Conservation (phyloP, 2,797 vertebrate genomes). For the Gastrophryne carolinensis region DNA sequence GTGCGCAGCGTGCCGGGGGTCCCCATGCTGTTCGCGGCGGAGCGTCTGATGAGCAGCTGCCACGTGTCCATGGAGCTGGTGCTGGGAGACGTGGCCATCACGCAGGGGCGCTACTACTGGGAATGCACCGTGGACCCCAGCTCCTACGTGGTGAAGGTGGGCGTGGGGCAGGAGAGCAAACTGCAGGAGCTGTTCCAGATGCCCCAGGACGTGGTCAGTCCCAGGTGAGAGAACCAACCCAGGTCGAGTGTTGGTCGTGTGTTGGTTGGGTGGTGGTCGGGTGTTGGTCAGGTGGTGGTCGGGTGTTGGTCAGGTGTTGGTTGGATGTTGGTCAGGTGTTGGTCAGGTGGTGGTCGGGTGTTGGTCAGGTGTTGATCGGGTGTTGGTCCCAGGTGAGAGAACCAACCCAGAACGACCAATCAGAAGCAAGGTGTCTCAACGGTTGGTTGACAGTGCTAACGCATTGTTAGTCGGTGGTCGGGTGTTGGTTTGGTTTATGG, state of each 20-base stretch:
- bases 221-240: conserved; percentile 73
- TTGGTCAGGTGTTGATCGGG: too few relatives aligned
- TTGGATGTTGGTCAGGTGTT: too few relatives aligned
- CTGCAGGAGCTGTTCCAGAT: conserved; percentile 95
- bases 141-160: conserved; percentile 96
- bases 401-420: too few relatives aligned
- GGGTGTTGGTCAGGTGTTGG: too few relatives aligned
- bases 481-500: too few relatives aligned
- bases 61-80: conserved; percentile 91
- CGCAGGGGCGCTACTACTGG: conserved; percentile 96
- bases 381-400: too few relatives aligned
- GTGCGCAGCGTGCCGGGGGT: conserved; percentile 91
- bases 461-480: too few relatives aligned
- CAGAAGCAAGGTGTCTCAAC: too few relatives aligned
- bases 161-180: conserved; percentile 89
- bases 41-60: conserved; percentile 89
- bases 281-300: neutral
- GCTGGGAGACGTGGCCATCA: conserved; percentile 87
- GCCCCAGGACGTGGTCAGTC: conserved; percentile 90
- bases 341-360: too few relatives aligned
- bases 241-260: neutral
- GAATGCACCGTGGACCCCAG: conserved; percentile 93
- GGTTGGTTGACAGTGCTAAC: too few relatives aligned
- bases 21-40: conserved; percentile 87
- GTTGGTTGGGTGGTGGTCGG: neutral